Conservation (phyloP, 2,797 vertebrate genomes). For the Octomys mimax region DNA sequence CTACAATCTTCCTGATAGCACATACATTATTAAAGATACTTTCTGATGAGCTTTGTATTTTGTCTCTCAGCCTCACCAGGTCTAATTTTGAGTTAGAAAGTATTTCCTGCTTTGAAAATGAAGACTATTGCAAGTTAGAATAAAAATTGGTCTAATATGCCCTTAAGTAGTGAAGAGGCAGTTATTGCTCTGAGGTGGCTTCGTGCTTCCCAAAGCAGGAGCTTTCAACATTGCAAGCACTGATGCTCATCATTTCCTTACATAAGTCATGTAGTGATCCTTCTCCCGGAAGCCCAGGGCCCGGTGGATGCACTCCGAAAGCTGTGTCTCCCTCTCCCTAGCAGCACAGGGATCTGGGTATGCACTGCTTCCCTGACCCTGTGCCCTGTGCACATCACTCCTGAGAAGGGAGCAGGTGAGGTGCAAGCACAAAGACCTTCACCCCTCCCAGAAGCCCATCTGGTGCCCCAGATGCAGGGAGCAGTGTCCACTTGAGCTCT, state of each 20-base stretch:
- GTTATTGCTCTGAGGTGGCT: slow-evolving; percentile 34
- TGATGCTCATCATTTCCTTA: slow-evolving; percentile 67
- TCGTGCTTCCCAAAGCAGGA: slow-evolving; percentile 54
- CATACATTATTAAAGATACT: not conserved
- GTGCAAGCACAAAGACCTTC: not conserved
- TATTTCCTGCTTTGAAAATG: slow-evolving; percentile 68
- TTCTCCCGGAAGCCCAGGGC: slow-evolving; percentile 64
- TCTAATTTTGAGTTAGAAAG: slow-evolving; percentile 61
- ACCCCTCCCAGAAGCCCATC: not conserved
- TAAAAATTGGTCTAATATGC: slow-evolving; percentile 64
- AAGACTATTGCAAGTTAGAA: slow-evolving; percentile 61
- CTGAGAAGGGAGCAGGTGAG: not conserved
- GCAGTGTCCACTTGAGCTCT: not conserved
- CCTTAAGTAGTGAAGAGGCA: slow-evolving; percentile 59
- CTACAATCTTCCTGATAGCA: not conserved
- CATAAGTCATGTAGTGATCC: slow-evolving; percentile 74
- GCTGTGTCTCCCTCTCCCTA: slow-evolving; percentile 16
- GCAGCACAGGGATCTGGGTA: slow-evolving; percentile 29
- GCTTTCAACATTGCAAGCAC: slow-evolving; percentile 75
- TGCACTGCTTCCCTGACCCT: not conserved
- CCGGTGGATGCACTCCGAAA: slow-evolving; percentile 70
- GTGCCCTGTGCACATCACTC: not conserved
- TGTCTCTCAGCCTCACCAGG: slow-evolving; percentile 20
- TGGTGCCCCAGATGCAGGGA: not conserved
- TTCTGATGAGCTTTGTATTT: slow-evolving; percentile 17